A percentile compares a stretch with the other conserved stretches of the same genome.
phyloP scores from a whole-genome alignment of 2,888 invertebrate genomes.

The Cactoblastis cactorum region DNA sequence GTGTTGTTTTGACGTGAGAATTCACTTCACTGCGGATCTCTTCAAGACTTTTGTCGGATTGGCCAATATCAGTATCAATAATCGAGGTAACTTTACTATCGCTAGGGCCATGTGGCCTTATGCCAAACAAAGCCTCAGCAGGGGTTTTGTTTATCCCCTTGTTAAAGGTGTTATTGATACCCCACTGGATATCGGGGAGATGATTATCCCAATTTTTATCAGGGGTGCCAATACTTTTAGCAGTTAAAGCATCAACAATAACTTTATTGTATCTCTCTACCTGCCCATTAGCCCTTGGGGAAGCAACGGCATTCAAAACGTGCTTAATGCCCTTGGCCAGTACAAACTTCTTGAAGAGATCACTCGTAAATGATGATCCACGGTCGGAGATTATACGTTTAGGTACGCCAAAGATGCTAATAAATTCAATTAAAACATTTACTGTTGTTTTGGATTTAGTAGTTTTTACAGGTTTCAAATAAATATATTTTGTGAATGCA shows the following conservation, averaged over 20 bases:
- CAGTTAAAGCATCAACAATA: not conserved
- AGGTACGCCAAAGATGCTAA: conserved; percentile 17
- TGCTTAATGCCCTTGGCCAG: not conserved
- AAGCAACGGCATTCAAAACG: not conserved
- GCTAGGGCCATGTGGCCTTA: not conserved
- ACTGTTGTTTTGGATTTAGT: conserved; percentile 11
- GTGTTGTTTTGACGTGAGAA: not conserved
- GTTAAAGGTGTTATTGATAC: conserved; percentile 16
- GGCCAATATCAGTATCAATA: too few relatives aligned
- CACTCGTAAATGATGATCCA: conserved; percentile 2
- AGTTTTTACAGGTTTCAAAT: conserved; percentile 24
- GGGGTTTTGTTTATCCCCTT: conserved; percentile 15
- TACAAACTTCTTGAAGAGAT: not conserved
- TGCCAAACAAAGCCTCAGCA: conserved; percentile 11
- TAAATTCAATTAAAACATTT: conserved; percentile 5
- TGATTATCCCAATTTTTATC: conserved; percentile 14
- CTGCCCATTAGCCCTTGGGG: not conserved
- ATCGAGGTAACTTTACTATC: not conserved
- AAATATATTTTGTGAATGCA: conserved; percentile 34
- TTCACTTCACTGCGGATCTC: not conserved
- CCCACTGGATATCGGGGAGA: conserved; percentile 13
- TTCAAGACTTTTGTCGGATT: too few relatives aligned
- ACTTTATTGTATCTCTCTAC: conserved; percentile 6
- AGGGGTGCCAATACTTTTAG: not conserved
- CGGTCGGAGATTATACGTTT: not conserved